Percentiles rank a stretch among this genome's conserved stretches.
Conservation (phyloP, 2,113 vertebrate genomes). For the Dicentrarchus labrax region DNA sequence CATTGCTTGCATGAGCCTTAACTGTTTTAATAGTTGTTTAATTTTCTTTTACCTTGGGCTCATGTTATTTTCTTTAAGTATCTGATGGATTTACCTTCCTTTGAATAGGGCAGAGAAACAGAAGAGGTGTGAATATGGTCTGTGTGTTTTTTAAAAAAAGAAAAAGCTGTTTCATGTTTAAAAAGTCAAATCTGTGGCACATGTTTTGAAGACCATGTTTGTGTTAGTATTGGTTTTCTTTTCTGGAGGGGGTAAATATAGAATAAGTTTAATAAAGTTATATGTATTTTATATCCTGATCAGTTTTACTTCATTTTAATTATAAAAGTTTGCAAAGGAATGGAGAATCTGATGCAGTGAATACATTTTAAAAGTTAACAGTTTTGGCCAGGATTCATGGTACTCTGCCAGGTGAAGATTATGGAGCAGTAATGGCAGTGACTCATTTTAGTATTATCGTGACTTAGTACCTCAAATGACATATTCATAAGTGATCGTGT, state of each 20-base stretch:
- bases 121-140: background rate
- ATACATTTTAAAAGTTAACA: constrained; percentile 36
- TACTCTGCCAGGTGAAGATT: constrained; percentile 38
- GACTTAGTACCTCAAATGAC: constrained; percentile 68
- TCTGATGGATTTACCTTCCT: background rate
- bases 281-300: constrained; percentile 47
- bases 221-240: background rate
- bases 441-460: constrained; percentile 58
- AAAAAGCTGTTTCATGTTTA: background rate
- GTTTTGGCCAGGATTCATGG: constrained; percentile 28
- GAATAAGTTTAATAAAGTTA: constrained; percentile 44
- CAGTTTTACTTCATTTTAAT: background rate
- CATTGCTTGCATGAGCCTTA: background rate
- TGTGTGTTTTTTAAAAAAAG: background rate
- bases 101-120: background rate
- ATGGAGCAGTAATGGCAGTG: constrained; percentile 33
- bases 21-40: constrained; percentile 4
- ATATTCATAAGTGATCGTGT: constrained; percentile 70
- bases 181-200: constrained; percentile 19
- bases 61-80: constrained; percentile 2
- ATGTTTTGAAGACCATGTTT: constrained; percentile 9
- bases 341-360: constrained; percentile 44
- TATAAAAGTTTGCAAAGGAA: constrained; percentile 3
- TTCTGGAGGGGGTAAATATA: background rate
- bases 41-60: constrained; percentile 26